Percentiles rank a stretch among this genome's conserved stretches.
Evolutionary conservation across 2,797 vertebrate species (phyloP).

Genomic region (Pseudochirops cupreus): DNA sequence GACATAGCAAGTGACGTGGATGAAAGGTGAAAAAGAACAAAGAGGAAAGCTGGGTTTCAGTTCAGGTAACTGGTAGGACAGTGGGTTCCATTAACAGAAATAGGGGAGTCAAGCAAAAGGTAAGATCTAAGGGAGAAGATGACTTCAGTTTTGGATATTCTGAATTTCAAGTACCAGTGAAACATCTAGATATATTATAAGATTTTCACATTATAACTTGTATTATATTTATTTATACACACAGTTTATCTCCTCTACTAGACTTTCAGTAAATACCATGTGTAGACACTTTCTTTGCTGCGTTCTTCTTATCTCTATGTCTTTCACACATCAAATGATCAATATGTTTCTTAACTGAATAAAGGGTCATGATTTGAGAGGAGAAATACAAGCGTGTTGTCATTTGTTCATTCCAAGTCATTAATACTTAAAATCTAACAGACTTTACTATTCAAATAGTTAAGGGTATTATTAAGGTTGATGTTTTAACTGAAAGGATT

Average conservation of each 20-base stretch:
- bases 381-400: not conserved
- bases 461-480: not conserved
- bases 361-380: not conserved
- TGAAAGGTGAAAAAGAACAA: not conserved
- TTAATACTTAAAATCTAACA: slow-evolving; percentile 5
- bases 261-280: not conserved
- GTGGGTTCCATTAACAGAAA: not conserved
- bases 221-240: not conserved
- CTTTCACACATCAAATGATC: not conserved
- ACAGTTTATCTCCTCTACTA: not conserved
- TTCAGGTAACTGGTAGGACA: not conserved
- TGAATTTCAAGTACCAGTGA: not conserved
- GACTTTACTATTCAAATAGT: slow-evolving; percentile 14
- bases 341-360: not conserved
- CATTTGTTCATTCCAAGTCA: not conserved
- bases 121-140: not conserved
- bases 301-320: not conserved
- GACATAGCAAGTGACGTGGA: not conserved
- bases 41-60: not conserved
- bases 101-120: not conserved
- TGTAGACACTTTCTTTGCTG: not conserved
- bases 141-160: not conserved
- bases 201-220: not conserved
- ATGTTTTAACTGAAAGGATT: not conserved
- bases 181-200: not conserved